Evolutionary conservation across 2,113 vertebrate species (phyloP).

Genomic region (Steatornis caripensis): DNA sequence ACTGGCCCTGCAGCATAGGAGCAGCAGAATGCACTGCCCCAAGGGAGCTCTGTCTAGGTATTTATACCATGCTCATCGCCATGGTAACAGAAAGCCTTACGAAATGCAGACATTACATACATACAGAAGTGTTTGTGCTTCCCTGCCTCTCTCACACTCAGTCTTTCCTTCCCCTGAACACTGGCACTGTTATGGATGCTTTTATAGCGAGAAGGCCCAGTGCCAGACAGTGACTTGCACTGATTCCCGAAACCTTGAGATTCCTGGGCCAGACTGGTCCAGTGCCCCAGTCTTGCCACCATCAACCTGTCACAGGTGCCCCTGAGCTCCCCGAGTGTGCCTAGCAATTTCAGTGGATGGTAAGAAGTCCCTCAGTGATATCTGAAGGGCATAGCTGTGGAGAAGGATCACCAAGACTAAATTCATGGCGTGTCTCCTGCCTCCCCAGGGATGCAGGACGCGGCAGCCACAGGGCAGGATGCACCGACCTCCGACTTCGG

Average conservation of each 20-base stretch:
- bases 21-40: constrained; percentile 26
- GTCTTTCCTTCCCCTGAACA: neutral
- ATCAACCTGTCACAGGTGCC: neutral
- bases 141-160: neutral
- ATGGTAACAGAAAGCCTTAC: constrained; percentile 51
- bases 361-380: neutral
- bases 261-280: neutral
- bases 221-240: neutral
- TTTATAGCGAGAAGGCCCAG: neutral
- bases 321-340: neutral
- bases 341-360: neutral
- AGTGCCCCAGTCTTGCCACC: neutral
- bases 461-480: neutral
- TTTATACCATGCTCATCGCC: constrained; percentile 37
- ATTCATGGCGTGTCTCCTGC: accelerated
- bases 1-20: constrained; percentile 16
- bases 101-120: constrained; percentile 32
- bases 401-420: neutral
- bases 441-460: neutral
- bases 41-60: constrained; percentile 40
- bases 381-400: neutral
- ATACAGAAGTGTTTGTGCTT: constrained; percentile 16
- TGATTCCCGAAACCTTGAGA: neutral
- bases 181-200: neutral
- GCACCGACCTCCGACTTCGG: neutral